A percentile compares a stretch with the other conserved stretches of the same genome.
phyloP scores from a whole-genome alignment of 2,113 vertebrate species.

The Hippocampus mohnikei region DNA sequence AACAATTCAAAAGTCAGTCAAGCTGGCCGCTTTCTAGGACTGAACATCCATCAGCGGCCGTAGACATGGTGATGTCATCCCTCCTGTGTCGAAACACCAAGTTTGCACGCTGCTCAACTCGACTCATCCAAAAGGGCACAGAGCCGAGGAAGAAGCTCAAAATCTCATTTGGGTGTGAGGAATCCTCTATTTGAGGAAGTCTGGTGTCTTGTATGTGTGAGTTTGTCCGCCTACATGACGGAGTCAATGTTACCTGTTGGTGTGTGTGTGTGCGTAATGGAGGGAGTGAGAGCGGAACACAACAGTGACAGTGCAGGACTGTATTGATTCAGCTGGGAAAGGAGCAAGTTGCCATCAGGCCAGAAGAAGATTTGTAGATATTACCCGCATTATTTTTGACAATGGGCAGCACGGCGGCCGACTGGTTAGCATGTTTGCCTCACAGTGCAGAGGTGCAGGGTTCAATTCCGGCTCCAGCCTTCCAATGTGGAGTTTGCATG shows the following conservation, averaged over 20 bases:
- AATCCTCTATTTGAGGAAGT: constrained; percentile 61
- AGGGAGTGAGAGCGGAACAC: constrained; percentile 35
- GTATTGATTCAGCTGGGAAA: constrained; percentile 67
- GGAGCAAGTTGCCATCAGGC: constrained; percentile 5
- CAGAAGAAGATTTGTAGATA: constrained; percentile 22
- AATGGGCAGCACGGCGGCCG: no score
- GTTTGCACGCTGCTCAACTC: constrained; percentile 21
- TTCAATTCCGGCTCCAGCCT: no score
- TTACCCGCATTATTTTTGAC: neutral
- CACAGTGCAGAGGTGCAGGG: no score
- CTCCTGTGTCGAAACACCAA: constrained; percentile 24
- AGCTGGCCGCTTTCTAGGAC: neutral
- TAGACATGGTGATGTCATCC: constrained; percentile 40
- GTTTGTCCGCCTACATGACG: constrained; percentile 52
- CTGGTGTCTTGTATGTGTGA: constrained; percentile 59
- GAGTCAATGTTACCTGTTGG: constrained; percentile 30
- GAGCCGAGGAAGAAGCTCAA: constrained; percentile 35
- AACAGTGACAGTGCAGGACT: constrained; percentile 47
- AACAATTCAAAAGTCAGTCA: neutral
- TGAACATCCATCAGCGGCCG: constrained; percentile 16
- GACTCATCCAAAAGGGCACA: constrained; percentile 39
- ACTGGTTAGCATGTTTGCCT: no score
- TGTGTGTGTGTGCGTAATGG: constrained; percentile 21
- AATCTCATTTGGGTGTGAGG: constrained; percentile 59
- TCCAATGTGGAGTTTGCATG: no score